A percentile compares a stretch with the other conserved stretches of the same genome.
phyloP scores from a whole-genome alignment of 2,797 vertebrate species.

The Acrossocheilus fasciatus region DNA sequence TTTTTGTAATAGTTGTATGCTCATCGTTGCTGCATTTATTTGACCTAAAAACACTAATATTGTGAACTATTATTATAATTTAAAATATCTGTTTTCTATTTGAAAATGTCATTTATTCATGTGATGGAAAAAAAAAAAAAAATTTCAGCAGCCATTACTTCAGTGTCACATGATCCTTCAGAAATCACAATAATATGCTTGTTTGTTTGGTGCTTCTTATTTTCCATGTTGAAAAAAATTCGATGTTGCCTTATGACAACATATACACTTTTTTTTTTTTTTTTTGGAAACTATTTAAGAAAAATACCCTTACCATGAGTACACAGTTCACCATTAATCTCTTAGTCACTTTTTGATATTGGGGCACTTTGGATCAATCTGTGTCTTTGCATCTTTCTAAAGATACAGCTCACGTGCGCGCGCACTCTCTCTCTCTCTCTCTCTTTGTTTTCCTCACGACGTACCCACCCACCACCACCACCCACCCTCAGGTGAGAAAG shows the following conservation, averaged over 20 bases:
- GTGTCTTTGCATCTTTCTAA: not conserved
- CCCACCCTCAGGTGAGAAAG: slow-evolving; percentile 38
- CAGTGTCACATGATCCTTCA: not conserved
- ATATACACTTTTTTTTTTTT: not conserved
- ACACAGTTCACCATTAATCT: not conserved
- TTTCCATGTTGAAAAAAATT: not conserved
- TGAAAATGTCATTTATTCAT: not conserved
- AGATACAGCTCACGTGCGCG: not conserved
- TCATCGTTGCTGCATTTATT: not conserved
- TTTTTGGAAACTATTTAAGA: not conserved
- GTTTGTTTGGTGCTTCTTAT: not conserved
- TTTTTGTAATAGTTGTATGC: not conserved
- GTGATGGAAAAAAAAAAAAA: not conserved
- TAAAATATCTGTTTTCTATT: not conserved
- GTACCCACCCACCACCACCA: not conserved
- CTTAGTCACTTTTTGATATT: not conserved
- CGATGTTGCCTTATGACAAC: not conserved
- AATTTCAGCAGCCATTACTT: not conserved
- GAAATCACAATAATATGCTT: not conserved
- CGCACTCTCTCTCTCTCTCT: slow-evolving; percentile 11
- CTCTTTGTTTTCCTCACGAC: slow-evolving; percentile 16
- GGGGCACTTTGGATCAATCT: not conserved
- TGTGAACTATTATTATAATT: not conserved
- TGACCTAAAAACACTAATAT: not conserved
- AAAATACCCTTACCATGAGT: not conserved